Evolutionary conservation across 2,797 vertebrate species (phyloP).

Genomic region (Hylomyscus alleni): DNA sequence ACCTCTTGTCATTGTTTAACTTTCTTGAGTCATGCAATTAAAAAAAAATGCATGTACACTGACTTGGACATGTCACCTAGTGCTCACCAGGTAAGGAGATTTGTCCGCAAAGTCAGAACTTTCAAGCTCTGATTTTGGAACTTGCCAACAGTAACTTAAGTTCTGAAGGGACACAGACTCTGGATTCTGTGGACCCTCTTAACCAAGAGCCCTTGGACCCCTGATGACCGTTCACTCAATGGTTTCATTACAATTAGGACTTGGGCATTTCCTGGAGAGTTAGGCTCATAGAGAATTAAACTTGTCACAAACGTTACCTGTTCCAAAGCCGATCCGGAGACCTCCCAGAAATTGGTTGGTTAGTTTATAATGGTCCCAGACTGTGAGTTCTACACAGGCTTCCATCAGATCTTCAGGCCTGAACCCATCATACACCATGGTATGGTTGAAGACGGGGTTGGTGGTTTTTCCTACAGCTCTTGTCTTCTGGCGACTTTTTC

Average conservation of each 20-base stretch:
- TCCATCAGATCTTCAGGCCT: slow-evolving; percentile 93
- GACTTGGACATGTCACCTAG: not conserved
- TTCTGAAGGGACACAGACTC: not conserved
- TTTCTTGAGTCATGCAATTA: slow-evolving; percentile 32
- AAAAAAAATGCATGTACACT: slow-evolving; percentile 21
- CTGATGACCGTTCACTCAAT: not conserved
- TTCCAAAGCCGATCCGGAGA: slow-evolving; percentile 94
- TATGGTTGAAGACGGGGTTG: slow-evolving; percentile 97
- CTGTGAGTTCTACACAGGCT: slow-evolving; percentile 95
- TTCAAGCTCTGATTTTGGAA: not conserved
- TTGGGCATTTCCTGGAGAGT: slow-evolving; percentile 12
- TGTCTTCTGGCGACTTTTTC: slow-evolving; percentile 95
- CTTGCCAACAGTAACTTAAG: not conserved
- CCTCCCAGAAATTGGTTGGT: slow-evolving; percentile 95
- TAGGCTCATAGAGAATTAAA: slow-evolving; percentile 47
- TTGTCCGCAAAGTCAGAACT: not conserved
- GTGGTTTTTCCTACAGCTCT: slow-evolving; percentile 93
- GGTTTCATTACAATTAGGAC: not conserved
- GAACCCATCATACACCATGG: slow-evolving; percentile 97
- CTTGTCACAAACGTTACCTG: slow-evolving; percentile 88
- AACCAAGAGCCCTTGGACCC: not conserved
- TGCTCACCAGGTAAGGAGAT: not conserved
- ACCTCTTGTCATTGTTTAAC: slow-evolving; percentile 29
- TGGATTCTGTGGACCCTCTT: not conserved
- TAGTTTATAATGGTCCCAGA: slow-evolving; percentile 96